Base-by-base conservation (phyloP, 2,888 invertebrate species). In the Cremastobaeus sp. region DNA sequence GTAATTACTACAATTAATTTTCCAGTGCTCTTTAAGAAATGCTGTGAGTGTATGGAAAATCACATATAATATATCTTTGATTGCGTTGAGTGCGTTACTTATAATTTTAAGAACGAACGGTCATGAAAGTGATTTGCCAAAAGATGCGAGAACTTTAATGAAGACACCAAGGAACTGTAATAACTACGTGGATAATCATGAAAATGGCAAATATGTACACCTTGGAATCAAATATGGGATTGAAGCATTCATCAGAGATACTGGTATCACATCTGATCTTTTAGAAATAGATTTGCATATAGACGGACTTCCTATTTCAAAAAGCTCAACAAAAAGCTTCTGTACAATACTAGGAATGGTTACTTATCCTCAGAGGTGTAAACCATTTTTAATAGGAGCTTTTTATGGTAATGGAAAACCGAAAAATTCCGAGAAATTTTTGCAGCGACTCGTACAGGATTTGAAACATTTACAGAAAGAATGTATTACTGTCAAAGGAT, bases 121-220 rank as follows among this genome's bases (percentile, higher is more conserved):
- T 14, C 45, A 45, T 34, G 14, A 57, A 14, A 6, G 45, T 3
- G 52, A 52, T 9, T 57, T 57, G 34, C 57, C 57, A 3, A 34
- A 32, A 45, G 57, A 57, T 57, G 43, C 34, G 0, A 57, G 45
- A 25, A 45, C 57, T 8, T 45, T 57, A 12, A 8, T 57, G 21
- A 43, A 45, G 34, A 34, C 18, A 6, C 3, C 2, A n/a, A n/a
- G n/a, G n/a, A n/a, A n/a, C n/a, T n/a, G n/a, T n/a, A n/a, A n/a
- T n/a, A n/a, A n/a, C n/a, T n/a, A n/a, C n/a, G n/a, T 59, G 17
- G 14, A 25, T 25, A 5, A 3, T 2, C 12, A 47, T 11, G 6
- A 35, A 35, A 25, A 59, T 11, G 59, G 59, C 17, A 59, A 59
- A 30, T 59, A 59, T 12, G n/a, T 59, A 8, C 59, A 47, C 28